Evolutionary conservation across 2,113 vertebrate species (phyloP), one percentile per base, ranked within the genome.

Genomic region (Nothoprocta perdicaria): DNA sequence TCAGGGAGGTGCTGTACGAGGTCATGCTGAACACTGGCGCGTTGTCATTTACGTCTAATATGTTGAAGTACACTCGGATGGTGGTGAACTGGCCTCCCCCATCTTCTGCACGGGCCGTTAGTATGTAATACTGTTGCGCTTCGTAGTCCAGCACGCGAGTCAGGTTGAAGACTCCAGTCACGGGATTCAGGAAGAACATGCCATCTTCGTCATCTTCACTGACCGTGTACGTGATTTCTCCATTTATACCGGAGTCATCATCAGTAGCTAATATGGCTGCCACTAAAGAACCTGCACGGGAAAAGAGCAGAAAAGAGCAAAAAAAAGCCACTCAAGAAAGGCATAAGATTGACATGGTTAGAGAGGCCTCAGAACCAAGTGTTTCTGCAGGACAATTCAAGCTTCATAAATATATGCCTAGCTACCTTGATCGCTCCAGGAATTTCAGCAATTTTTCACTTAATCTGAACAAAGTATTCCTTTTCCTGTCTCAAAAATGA

Each of bases 141-240:
- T 99, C 99, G 2, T 98, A 99, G 97, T 99, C 99, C 92, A 99
- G 95, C 0, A 78, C 53, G 1, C 97, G 98, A 0, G 99, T 99
- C 94, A 99, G 97, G 69, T 99, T 99, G 96, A 99, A 99, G 58
- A 99, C 99, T 0, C 99, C 99, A 0, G 99, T 99, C 55, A 99
- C 96, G 0, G 99, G 98, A 92, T 99, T 99, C 22, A 99, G 95
- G 81, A 99, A 98, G 96, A 99, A 99, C 12, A 98, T 96, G 48
- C 98, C 97, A 35, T 99, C 99, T 40, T 98, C 98, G 12, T 99
- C 98, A 19, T 99, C 98, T 58, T 99, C 99, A 75, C 97, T 98
- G n/a, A 99, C 97, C 2, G 95, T 97, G 83, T 99, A 99, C 0
- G 99, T 99, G 94, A 99, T 98, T 97, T 99, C 99, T 31, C 99